Evolutionary conservation across 2,113 vertebrate genomes (phyloP).

Genomic region (Capreolus pygargus): DNA sequence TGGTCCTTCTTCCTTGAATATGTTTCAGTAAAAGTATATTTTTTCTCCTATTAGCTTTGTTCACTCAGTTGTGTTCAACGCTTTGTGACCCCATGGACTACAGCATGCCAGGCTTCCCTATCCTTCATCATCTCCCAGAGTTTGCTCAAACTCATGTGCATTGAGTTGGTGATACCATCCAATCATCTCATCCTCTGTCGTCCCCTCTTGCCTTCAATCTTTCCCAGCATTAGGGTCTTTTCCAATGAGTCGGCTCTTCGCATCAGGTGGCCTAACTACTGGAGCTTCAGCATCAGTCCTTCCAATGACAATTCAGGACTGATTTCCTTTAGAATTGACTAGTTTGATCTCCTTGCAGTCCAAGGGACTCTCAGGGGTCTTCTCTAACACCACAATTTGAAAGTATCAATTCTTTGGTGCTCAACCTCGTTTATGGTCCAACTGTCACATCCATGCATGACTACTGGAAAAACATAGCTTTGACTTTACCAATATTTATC

Average conservation of each 20-base stretch:
- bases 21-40: neutral
- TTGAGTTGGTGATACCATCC: neutral
- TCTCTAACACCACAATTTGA: neutral
- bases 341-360: neutral
- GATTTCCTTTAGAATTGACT: neutral
- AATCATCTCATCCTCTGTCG: neutral
- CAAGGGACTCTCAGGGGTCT: neutral
- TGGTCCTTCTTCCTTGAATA: neutral
- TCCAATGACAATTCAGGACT: neutral
- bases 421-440: neutral
- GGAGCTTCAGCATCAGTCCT: neutral
- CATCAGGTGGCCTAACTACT: neutral
- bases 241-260: neutral
- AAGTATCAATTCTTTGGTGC: neutral
- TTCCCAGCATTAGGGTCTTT: neutral
- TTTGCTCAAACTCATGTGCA: neutral
- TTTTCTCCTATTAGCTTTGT: neutral
- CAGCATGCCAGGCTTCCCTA: neutral
- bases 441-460: neutral
- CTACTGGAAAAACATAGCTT: neutral
- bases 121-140: neutral
- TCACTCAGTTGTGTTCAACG: neutral
- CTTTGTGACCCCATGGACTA: neutral
- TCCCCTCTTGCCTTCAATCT: neutral
- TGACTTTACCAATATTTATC: neutral